These are phyloP conservation scores for Itoplectis maculator DNA, from an alignment of 2,888 invertebrate species.

Conservation along the genomic window DNA sequence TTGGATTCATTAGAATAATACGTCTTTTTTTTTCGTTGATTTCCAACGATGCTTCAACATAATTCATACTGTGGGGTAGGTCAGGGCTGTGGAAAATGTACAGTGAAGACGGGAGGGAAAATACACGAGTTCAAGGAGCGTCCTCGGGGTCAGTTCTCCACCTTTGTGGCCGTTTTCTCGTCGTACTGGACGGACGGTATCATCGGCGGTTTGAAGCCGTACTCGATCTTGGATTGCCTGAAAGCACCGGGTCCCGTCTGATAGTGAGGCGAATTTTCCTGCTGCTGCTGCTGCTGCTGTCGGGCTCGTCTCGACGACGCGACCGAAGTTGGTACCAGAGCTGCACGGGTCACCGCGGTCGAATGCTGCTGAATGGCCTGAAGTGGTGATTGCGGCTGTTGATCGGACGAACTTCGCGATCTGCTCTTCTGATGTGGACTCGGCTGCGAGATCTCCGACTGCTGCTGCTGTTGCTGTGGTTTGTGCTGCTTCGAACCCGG, in stretches of 20 bases:
- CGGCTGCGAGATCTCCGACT: constrained; percentile 41
- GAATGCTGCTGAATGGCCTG: constrained; percentile 59
- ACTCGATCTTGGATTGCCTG: constrained; percentile 90
- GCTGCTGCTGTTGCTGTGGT: constrained; percentile 76
- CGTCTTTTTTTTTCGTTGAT: too few relatives aligned
- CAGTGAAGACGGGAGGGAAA: constrained; percentile 45
- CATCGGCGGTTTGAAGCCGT: constrained; percentile 93
- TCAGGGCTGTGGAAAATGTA: constrained; percentile 49
- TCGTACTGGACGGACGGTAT: constrained; percentile 93
- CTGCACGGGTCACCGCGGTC: constrained; percentile 63
- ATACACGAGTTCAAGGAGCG: neutral
- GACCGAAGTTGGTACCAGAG: constrained; percentile 60
- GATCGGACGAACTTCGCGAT: constrained; percentile 66
- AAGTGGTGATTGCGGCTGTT: constrained; percentile 62
- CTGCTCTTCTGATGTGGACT: constrained; percentile 63
- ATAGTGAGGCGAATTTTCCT: constrained; percentile 83
- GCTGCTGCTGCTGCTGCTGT: constrained; percentile 83
- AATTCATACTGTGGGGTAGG: neutral
- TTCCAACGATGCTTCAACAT: too few relatives aligned
- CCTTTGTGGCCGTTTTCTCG: constrained; percentile 86
- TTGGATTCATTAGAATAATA: too few relatives aligned
- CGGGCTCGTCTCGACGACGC: constrained; percentile 81
- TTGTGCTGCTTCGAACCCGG: constrained; percentile 81
- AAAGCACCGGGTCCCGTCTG: constrained; percentile 86
- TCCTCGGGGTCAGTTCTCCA: constrained; percentile 71